phyloP scores from a whole-genome alignment of 1,140 invertebrate genomes.

The Ceratina calcarata region DNA sequence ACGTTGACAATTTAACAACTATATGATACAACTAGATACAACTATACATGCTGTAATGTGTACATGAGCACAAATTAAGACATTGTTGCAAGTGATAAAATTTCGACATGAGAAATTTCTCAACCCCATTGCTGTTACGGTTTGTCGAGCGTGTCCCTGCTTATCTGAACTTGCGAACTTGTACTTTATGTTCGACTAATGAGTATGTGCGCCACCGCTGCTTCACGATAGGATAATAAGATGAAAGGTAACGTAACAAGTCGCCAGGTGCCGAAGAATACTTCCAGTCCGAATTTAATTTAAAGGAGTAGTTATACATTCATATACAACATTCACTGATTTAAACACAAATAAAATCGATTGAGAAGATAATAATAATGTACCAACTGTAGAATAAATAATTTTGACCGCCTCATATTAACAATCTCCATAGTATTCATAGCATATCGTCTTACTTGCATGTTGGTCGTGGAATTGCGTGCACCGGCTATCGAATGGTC shows the following conservation, averaged over 20 bases:
- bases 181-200: conserved; percentile 21
- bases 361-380: background rate
- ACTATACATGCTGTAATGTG: too few species aligned
- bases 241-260: conserved; percentile 37
- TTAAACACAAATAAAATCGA: background rate
- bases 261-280: too few species aligned
- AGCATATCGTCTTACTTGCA: conserved; percentile 1
- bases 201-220: background rate
- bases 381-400: conserved; percentile 24
- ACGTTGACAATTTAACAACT: too few species aligned
- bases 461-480: background rate
- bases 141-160: background rate
- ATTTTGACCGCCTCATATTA: conserved; percentile 5
- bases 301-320: too few species aligned
- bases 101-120: too few species aligned
- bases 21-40: too few species aligned
- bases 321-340: too few species aligned
- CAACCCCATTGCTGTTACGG: background rate
- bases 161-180: conserved; percentile 2
- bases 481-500: conserved; percentile 2
- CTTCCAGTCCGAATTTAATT: too few species aligned
- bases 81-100: background rate
- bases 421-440: too few species aligned
- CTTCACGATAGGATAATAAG: background rate
- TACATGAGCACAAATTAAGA: background rate